Percentiles rank a stretch among this genome's conserved stretches.
Evolutionary conservation across 2,113 vertebrate genomes (phyloP).

Genomic region (Sceloporus tristichus): DNA sequence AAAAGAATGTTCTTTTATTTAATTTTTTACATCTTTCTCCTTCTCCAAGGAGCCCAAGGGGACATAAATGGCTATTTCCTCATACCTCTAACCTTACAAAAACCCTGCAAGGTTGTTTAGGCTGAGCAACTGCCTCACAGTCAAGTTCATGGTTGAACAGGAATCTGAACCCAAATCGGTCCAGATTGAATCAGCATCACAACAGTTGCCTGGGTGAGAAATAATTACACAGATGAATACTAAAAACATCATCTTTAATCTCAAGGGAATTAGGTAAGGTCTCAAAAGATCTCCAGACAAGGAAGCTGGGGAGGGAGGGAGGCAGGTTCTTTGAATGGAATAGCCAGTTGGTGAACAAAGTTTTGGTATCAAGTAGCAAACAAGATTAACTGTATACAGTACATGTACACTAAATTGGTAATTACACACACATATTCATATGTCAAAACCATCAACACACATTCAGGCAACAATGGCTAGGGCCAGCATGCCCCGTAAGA

Average conservation of each 20-base stretch:
- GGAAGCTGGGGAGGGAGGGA: not conserved
- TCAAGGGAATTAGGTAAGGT: not conserved
- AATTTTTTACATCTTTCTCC: not conserved
- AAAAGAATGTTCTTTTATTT: not conserved
- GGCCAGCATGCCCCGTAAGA: no score
- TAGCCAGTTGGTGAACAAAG: not conserved
- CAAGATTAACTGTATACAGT: not conserved
- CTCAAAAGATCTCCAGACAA: not conserved
- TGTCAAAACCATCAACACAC: not conserved
- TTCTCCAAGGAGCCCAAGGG: not conserved
- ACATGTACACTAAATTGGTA: not conserved
- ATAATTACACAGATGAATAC: not conserved
- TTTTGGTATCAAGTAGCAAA: not conserved
- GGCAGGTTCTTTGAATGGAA: not conserved
- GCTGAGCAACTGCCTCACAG: not conserved
- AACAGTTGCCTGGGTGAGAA: not conserved
- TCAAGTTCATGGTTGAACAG: not conserved
- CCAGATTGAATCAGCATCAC: not conserved
- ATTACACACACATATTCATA: not conserved
- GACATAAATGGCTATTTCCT: not conserved
- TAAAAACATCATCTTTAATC: conserved; percentile 11
- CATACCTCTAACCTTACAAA: no score
- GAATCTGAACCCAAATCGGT: not conserved
- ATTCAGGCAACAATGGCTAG: not conserved
- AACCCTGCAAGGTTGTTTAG: no score